Base-by-base conservation (phyloP, 2,888 invertebrate species). In the Pseudococcus viburni region DNA sequence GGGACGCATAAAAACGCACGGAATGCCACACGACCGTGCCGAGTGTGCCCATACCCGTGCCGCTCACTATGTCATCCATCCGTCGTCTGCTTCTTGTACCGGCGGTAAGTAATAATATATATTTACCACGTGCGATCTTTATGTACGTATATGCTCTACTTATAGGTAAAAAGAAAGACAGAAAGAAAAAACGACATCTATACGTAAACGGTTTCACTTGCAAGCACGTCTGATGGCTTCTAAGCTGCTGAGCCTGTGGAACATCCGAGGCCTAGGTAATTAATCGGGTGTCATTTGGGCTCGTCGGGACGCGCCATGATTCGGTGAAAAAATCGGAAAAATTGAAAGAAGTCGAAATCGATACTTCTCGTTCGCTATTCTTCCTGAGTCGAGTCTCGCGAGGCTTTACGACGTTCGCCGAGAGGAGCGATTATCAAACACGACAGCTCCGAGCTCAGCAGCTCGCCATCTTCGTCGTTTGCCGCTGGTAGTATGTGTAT, bases 71-170 rank as follows among this genome's bases (percentile, higher is more conserved):
- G 80, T 83, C 80, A 83, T 46, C n/a, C 19, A 83, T 46, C n/a
- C 11, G 46, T 33, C 17, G 26, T 33, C 26, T 33, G 26, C 26
- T 33, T 33, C 26, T 33, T 33, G 26, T 33, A 33, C 3, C 19
- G 11, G 19, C 42, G 46, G 11, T 9, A n/a, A 46, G 42, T 83
- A 83, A 83, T 83, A 19, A 42, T 83, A 83, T 83, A 46, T 17
- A 83, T 83, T 77, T 83, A 83, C n/a, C 80, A 83, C 80, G 80
- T 83, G 80, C 80, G 42, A 83, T 83, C 42, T 83, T 83, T 46
- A 83, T 73, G n/a, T 22, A 15, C 55, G 55, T 59, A 64, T 83
- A 83, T 83, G 80, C 80, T 83, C 80, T 83, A 83, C 46, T 83
- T 83, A 33, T 17, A 42, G 8, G 42, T 73, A 15, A 59, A n/a